These are phyloP conservation scores for Drosophila monieri DNA, from an alignment of 2,888 invertebrate species.

Conservation along the genomic window DNA sequence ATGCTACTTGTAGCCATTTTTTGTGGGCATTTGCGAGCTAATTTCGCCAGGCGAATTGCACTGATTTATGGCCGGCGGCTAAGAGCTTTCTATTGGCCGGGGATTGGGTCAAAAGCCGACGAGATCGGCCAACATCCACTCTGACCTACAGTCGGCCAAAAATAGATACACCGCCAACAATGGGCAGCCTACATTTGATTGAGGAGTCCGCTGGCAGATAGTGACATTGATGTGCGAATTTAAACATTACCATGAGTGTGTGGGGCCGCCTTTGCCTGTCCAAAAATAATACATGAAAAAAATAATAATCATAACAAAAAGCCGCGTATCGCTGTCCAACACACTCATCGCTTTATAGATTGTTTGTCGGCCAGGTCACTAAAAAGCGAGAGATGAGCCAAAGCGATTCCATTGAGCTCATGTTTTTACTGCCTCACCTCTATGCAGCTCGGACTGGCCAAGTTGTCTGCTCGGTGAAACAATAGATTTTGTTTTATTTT, in stretches of 20 bases:
- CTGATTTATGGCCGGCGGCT: slow-evolving; percentile 41
- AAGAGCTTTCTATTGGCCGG: slow-evolving; percentile 43
- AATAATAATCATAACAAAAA: slow-evolving; percentile 28
- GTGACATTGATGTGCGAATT: slow-evolving; percentile 65
- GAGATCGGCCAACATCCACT: not conserved
- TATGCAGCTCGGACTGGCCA: slow-evolving; percentile 49
- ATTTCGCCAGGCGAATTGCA: slow-evolving; percentile 20
- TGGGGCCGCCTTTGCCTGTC: slow-evolving; percentile 48
- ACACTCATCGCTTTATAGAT: slow-evolving; percentile 17
- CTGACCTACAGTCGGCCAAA: slow-evolving; percentile 49
- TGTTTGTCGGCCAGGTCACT: slow-evolving; percentile 33
- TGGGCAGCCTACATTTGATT: slow-evolving; percentile 51
- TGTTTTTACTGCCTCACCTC: slow-evolving; percentile 40
- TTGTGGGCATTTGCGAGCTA: slow-evolving; percentile 30
- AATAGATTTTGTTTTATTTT: slow-evolving; percentile 54
- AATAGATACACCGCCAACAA: slow-evolving; percentile 33
- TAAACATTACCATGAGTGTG: slow-evolving; percentile 34
- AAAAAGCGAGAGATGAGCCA: slow-evolving; percentile 11
- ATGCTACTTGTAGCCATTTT: slow-evolving; percentile 44
- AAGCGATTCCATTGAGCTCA: slow-evolving; percentile 25
- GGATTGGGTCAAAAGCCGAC: slow-evolving; percentile 44
- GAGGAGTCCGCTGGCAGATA: slow-evolving; percentile 57
- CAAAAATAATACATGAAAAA: slow-evolving; percentile 3
- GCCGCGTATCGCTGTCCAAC: slow-evolving; percentile 14
- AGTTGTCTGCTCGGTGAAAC: slow-evolving; percentile 32